Percentiles rank a stretch among this genome's conserved stretches.
phyloP scores from a whole-genome alignment of 2,888 invertebrate species.

The Pegoplata infirma region DNA sequence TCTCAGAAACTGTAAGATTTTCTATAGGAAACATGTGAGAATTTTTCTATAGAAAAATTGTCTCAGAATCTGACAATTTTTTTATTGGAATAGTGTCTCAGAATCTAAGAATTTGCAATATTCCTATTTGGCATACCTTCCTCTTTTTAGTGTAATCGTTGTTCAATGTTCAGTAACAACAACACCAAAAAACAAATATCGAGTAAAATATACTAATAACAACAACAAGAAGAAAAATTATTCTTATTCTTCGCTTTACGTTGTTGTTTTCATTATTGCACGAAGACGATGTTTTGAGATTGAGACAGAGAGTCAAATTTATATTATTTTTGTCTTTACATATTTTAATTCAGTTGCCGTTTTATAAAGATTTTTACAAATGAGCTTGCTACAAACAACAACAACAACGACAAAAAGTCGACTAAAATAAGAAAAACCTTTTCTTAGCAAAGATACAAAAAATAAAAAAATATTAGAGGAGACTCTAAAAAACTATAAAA shows the following conservation, averaged over 20 bases:
- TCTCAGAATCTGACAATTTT: too few relatives aligned
- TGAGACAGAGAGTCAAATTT: conserved; percentile 43
- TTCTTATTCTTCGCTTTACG: background rate
- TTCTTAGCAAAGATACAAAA: background rate
- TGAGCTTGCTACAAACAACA: conserved; percentile 36
- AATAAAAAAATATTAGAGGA: background rate
- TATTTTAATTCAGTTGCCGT: conserved; percentile 32
- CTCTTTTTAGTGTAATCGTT: conserved; percentile 46
- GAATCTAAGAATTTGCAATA: too few relatives aligned
- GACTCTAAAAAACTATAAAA: conserved; percentile 18
- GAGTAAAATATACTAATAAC: conserved; percentile 15
- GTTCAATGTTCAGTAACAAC: conserved; percentile 55
- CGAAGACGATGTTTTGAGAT: conserved; percentile 21
- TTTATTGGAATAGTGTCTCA: too few relatives aligned
- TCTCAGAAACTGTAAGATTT: too few relatives aligned
- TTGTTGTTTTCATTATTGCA: conserved; percentile 25
- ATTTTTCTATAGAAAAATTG: too few relatives aligned
- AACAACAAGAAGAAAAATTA: conserved; percentile 7
- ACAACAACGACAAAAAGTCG: background rate
- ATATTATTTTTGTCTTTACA: conserved; percentile 7
- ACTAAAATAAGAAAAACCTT: background rate
- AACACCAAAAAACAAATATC: conserved; percentile 42
- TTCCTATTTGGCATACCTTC: conserved; percentile 24
- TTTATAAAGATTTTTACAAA: conserved; percentile 49
- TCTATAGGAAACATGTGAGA: too few relatives aligned